Evolutionary conservation across 2,113 vertebrate species (phyloP).

Genomic region (Pao palembangensis): DNA sequence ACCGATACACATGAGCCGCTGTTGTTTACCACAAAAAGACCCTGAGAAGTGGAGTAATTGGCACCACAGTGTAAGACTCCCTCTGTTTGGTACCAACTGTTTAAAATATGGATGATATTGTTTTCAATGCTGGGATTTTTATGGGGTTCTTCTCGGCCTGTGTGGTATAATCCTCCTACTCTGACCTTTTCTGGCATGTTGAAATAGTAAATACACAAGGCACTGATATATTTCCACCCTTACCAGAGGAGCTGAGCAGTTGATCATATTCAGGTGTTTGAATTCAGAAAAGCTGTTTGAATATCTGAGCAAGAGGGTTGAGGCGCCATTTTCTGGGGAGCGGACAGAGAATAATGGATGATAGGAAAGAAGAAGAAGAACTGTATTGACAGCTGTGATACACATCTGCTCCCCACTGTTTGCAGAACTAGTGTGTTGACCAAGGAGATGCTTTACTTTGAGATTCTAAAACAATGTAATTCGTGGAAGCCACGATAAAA

Average conservation of each 20-base stretch:
- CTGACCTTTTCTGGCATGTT: slow-evolving; percentile 75
- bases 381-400: slow-evolving; percentile 48
- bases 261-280: slow-evolving; percentile 64
- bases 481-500: slow-evolving; percentile 13
- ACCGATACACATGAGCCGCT: slow-evolving; percentile 56
- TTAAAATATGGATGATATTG: slow-evolving; percentile 82
- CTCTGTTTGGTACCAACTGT: slow-evolving; percentile 72
- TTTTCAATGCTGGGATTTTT: slow-evolving; percentile 73
- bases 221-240: slow-evolving; percentile 63
- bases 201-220: slow-evolving; percentile 75
- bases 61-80: slow-evolving; percentile 70
- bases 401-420: slow-evolving; percentile 32
- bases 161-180: slow-evolving; percentile 67
- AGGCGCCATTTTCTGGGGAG: slow-evolving; percentile 31
- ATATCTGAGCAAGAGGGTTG: slow-evolving; percentile 25
- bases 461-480: slow-evolving; percentile 22
- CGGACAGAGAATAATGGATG: slow-evolving; percentile 38
- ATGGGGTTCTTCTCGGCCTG: slow-evolving; percentile 70
- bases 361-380: slow-evolving; percentile 30
- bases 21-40: slow-evolving; percentile 55
- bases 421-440: slow-evolving; percentile 33
- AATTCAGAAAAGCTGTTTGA: slow-evolving; percentile 48
- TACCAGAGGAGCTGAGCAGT: slow-evolving; percentile 58
- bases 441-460: slow-evolving; percentile 42
- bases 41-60: slow-evolving; percentile 76